Conservation (phyloP, 2,113 vertebrate species). For the Phalacrocorax carbo region DNA sequence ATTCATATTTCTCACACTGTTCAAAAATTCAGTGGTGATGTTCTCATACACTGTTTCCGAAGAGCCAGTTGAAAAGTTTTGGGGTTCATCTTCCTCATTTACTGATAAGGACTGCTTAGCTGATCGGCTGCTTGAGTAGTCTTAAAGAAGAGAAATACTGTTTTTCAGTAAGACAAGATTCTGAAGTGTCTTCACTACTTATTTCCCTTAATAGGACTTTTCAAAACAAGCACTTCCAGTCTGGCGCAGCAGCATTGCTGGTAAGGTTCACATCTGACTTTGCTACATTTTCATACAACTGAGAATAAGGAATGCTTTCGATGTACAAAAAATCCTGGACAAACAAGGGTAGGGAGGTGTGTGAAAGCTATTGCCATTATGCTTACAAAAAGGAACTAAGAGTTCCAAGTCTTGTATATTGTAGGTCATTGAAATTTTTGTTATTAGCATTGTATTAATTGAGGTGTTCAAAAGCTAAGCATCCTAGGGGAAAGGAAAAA, state of each 20-base stretch:
- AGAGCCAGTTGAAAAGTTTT: background rate
- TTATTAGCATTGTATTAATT: background rate
- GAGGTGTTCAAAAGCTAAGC: background rate
- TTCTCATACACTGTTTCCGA: background rate
- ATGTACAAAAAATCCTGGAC: background rate
- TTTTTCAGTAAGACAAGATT: background rate
- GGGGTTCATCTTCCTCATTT: background rate
- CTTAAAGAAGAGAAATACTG: background rate
- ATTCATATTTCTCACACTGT: conserved; percentile 60
- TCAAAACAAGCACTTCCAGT: background rate
- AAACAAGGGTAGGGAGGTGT: background rate
- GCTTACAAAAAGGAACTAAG: background rate
- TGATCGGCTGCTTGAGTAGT: background rate
- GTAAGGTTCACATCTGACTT: background rate
- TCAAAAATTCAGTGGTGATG: conserved; percentile 38
- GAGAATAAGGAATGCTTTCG: background rate
- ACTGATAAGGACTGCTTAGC: background rate
- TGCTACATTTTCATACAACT: background rate
- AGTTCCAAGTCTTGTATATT: background rate
- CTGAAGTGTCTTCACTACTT: background rate
- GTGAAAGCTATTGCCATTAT: background rate
- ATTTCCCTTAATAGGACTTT: background rate
- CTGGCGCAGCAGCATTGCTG: background rate
- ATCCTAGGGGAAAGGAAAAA: background rate
- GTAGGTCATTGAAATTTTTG: background rate